These are phyloP conservation scores for Indri indri DNA, from an alignment of 2,113 vertebrate species.

Conservation along the genomic window DNA sequence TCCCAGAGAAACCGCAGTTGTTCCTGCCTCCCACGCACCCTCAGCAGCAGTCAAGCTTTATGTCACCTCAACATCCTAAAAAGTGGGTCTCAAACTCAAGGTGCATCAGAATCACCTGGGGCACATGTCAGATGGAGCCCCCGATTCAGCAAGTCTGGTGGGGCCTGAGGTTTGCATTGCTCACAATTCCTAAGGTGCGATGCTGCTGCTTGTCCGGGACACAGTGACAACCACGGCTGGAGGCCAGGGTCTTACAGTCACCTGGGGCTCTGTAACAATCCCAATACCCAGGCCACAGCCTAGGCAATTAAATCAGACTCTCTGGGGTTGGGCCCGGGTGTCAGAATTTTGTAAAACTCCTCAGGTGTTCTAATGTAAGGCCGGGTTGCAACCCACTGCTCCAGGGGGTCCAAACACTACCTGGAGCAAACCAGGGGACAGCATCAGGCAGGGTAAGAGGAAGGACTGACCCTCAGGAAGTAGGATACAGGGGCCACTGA, in stretches of 20 bases:
- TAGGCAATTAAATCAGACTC: background rate
- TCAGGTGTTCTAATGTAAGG: background rate
- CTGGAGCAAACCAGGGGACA: background rate
- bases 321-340: rapidly evolving
- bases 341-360: background rate
- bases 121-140: background rate
- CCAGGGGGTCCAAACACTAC: background rate
- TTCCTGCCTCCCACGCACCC: rapidly evolving
- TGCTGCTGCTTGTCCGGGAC: background rate
- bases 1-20: background rate
- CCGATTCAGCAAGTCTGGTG: background rate
- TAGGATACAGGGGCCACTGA: background rate
- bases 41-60: background rate
- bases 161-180: background rate
- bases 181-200: background rate
- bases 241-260: background rate
- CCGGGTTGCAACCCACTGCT: background rate
- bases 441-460: background rate
- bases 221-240: background rate
- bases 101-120: background rate
- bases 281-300: background rate
- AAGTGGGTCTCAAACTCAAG: background rate
- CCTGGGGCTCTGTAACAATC: background rate
- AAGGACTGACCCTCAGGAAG: background rate
- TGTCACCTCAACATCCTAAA: rapidly evolving